Base-by-base conservation (phyloP, 2,113 vertebrate genomes). In the Opisthocomus hoazin region DNA sequence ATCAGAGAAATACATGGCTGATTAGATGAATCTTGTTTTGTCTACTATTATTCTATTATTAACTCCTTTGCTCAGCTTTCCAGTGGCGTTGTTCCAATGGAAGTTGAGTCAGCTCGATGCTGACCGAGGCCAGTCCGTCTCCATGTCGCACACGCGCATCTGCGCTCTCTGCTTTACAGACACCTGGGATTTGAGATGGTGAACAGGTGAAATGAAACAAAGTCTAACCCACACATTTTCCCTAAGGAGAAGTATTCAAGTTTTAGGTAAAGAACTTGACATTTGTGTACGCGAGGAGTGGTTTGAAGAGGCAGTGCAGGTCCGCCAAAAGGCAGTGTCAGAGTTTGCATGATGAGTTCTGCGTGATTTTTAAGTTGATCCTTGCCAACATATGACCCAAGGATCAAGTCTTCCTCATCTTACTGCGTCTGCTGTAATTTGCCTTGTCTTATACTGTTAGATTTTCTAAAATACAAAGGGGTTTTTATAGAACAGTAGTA, bases 111-210 rank as follows among this genome's bases (percentile, higher is more conserved):
- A 75, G 60, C 61, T 82, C 88, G 15, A 0, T 45, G 65, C 82
- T 68, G 43, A 56, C 53, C 36, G 20, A 57, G 68, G 29, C 79
- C 46, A 9, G 6, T 46, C 50, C n/a, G n/a, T n/a, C n/a, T n/a
- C n/a, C n/a, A n/a, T n/a, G n/a, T n/a, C n/a, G 10, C 19, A 17
- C 26, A 8, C 0, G 1, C 26, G 20, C 2, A 1, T 43, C 29
- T 64, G 30, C 0, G 0, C 23, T 30, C 12, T 39, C 12, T 15
- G 56, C 51, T 80, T 48, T 56, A 30, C 21, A 56, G 24, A 46
- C 9, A 12, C 34, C 34, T 41, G 3, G 36, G n/a, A 10, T 24
- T n/a, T 45, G 12, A 45, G 29, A 11, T 9, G 11, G 15, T 50
- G 73, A 36, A 58, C 70, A 56, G 68, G 15, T 43, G 14, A 70